Evolutionary conservation across 1,140 invertebrate genomes (phyloP), one percentile per base, ranked within the genome.

Genomic region (Lucilia cuprina): DNA sequence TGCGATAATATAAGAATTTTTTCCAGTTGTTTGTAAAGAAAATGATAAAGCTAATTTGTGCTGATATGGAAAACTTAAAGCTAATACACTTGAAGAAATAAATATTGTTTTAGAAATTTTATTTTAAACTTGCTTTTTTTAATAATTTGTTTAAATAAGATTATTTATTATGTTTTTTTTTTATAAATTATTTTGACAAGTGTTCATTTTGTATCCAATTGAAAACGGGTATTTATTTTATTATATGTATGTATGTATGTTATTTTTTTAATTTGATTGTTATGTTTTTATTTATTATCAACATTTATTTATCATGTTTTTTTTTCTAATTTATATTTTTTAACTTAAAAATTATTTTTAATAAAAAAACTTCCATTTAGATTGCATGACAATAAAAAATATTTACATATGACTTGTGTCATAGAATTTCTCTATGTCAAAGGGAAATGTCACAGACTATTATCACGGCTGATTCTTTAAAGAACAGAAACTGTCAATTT

Each of bases 101-200:
- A 8, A 49, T 55, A 14, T 12, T 55, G 17, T 55, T 55, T 55
- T 55, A 55, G 7, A 12, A 12, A 12, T 17, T 55, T 41, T 55
- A 12, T 14, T 55, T 12, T 14, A 55, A 12, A 14, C 17, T 55
- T 14, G 50, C 50, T 55, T 55, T 10, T 55, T 55, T 55, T 2
- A 55, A 14, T 13, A 55, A 55, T 55, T 17, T 55, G 50, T 55
- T 55, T 2, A 5, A 55, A 55, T 55, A 14, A 0, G 1, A 49
- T 14, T 55, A 55, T 55, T 55, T 41, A 41, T 2, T 77, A 41
- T 77, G 34, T 77, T 41, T 41, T n/a, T 17, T n/a, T 47, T 77
- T 77, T 77, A 14, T 41, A 41, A 41, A 5, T 77, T 77, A 41
- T 77, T 77, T 77, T 77, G 74, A 77, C 74, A 77, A 77, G 74